Evolutionary conservation across 2,888 invertebrate species (phyloP).

Genomic region (Lasioglossum figueresi): DNA sequence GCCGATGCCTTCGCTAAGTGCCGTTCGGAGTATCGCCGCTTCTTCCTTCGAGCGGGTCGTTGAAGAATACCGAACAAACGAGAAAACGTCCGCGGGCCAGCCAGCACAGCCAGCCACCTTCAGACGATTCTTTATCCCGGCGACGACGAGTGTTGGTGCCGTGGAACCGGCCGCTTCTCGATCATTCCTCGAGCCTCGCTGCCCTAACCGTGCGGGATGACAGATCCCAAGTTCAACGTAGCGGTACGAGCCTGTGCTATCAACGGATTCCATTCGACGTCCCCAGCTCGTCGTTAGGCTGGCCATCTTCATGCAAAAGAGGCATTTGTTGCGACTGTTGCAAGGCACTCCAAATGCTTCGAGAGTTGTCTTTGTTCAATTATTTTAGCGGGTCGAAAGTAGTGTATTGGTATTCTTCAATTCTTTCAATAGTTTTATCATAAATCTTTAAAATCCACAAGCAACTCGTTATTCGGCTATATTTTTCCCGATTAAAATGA

Average conservation of each 20-base stretch:
- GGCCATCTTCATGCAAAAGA: not conserved
- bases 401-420: no score
- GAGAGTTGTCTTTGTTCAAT: no score
- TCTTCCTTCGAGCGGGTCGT: slow-evolving; percentile 31
- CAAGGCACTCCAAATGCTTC: no score
- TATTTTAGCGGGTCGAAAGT: no score
- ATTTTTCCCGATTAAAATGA: no score
- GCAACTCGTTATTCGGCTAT: no score
- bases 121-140: not conserved
- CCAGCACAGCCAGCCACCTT: slow-evolving; percentile 14
- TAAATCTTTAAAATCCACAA: no score
- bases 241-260: not conserved
- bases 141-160: not conserved
- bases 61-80: slow-evolving; percentile 31
- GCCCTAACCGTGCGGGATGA: not conserved
- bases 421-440: no score
- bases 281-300: not conserved
- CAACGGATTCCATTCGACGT: not conserved
- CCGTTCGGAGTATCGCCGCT: slow-evolving; percentile 50
- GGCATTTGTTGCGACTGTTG: no score
- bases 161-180: not conserved
- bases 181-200: not conserved
- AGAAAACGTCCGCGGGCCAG: slow-evolving; percentile 30
- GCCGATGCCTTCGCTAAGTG: slow-evolving; percentile 54
- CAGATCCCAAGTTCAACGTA: not conserved